These are phyloP conservation scores for Panthera leo DNA, from an alignment of 2,113 vertebrate genomes.

Conservation along the genomic window DNA sequence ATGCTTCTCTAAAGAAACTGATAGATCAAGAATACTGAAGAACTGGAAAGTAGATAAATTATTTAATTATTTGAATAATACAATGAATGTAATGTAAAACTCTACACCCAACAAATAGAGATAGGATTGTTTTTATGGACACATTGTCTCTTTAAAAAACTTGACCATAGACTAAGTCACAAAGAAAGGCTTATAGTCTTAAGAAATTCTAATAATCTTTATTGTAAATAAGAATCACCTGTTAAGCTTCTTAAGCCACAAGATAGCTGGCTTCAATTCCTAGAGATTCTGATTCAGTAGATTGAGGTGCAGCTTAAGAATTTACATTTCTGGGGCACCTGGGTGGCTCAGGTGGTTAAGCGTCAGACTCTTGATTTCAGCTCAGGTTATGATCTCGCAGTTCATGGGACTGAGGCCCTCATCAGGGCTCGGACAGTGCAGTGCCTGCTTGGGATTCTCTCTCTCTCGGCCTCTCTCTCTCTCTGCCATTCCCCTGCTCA, in stretches of 20 bases:
- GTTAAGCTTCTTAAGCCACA: neutral
- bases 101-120: neutral
- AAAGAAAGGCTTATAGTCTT: neutral
- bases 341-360: no score
- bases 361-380: no score
- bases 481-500: no score
- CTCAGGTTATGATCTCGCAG: no score
- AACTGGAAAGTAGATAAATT: neutral
- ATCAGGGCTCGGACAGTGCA: no score
- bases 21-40: neutral
- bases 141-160: neutral
- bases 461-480: no score
- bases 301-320: neutral
- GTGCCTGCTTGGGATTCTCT: no score
- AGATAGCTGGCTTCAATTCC: no score
- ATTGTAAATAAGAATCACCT: neutral
- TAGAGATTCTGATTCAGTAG: neutral
- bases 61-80: neutral
- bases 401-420: no score
- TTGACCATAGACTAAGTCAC: neutral
- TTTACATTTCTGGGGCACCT: neutral
- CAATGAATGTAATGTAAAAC: neutral
- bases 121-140: neutral
- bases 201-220: neutral
- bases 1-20: neutral